Percentiles rank a stretch among this genome's conserved stretches.
phyloP scores from a whole-genome alignment of 2,888 invertebrate species.

The Monoplex corrugatus region DNA sequence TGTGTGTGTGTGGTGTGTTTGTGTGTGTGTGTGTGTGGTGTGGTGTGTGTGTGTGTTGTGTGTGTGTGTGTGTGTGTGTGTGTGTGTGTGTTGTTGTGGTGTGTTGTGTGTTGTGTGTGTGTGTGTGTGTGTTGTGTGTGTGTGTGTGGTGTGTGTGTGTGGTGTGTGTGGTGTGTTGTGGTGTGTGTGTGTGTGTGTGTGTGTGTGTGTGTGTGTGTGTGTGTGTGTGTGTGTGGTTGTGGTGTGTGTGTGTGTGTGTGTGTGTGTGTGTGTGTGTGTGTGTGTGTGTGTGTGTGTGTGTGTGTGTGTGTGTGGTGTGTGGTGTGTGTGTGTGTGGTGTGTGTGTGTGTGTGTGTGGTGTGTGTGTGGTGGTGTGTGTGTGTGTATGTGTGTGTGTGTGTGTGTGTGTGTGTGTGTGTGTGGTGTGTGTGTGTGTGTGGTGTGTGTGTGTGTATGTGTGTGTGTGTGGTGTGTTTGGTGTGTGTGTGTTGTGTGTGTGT shows the following conservation, averaged over 20 bases:
- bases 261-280: neutral
- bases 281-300: neutral
- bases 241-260: too few relatives aligned
- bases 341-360: too few relatives aligned
- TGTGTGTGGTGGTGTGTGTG: too few relatives aligned
- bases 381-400: neutral
- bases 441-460: neutral
- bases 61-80: conserved; percentile 11
- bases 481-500: neutral
- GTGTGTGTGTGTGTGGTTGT: too few relatives aligned
- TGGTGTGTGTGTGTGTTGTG: neutral
- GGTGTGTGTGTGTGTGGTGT: neutral
- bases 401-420: neutral
- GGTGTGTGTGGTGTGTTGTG: neutral
- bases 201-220: neutral
- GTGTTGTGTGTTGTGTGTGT: neutral
- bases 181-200: neutral
- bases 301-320: too few relatives aligned
- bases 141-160: neutral
- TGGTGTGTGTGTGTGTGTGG: too few relatives aligned
- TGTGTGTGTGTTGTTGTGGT: too few relatives aligned
- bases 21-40: neutral
- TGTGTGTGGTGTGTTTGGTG: neutral
- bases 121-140: neutral
- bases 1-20: too few relatives aligned